These are phyloP conservation scores for Agrochola circellaris DNA, from an alignment of 2,888 invertebrate species.

Conservation along the genomic window DNA sequence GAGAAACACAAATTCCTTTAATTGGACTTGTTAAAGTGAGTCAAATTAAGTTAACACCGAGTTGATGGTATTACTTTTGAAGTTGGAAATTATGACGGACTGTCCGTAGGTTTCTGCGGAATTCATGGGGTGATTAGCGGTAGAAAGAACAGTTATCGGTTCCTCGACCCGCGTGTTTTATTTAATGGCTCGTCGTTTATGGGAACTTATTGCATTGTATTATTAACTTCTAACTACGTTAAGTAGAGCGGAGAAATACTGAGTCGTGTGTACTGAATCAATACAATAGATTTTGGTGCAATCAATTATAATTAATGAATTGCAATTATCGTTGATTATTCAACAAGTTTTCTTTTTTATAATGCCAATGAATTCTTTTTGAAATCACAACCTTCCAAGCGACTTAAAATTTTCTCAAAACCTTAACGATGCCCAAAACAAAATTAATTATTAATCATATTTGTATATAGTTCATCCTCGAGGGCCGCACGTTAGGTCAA, in stretches of 20 bases:
- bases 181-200: constrained; percentile 80
- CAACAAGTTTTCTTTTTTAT: constrained; percentile 2
- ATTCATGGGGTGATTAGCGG: constrained; percentile 85
- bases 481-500: constrained; percentile 79
- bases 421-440: not conserved
- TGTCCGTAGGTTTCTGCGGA: constrained; percentile 80
- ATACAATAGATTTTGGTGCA: constrained; percentile 61
- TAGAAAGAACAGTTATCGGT: constrained; percentile 85
- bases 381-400: not conserved
- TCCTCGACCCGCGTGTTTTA: constrained; percentile 78
- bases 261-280: constrained; percentile 53
- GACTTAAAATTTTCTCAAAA: not conserved
- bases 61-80: constrained; percentile 91
- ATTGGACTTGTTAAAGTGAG: constrained; percentile 91
- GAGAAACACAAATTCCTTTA: constrained; percentile 91
- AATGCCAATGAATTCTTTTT: not conserved
- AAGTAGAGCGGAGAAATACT: constrained; percentile 69
- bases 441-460: constrained; percentile 73
- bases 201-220: constrained; percentile 79
- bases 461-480: constrained; percentile 73
- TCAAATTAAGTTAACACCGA: constrained; percentile 91
- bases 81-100: constrained; percentile 90
- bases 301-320: constrained; percentile 57
- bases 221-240: constrained; percentile 66
- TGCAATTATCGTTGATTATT: constrained; percentile 46